These are phyloP conservation scores for Yponomeuta evonymella DNA, from an alignment of 2,888 invertebrate species.

Conservation along the genomic window DNA sequence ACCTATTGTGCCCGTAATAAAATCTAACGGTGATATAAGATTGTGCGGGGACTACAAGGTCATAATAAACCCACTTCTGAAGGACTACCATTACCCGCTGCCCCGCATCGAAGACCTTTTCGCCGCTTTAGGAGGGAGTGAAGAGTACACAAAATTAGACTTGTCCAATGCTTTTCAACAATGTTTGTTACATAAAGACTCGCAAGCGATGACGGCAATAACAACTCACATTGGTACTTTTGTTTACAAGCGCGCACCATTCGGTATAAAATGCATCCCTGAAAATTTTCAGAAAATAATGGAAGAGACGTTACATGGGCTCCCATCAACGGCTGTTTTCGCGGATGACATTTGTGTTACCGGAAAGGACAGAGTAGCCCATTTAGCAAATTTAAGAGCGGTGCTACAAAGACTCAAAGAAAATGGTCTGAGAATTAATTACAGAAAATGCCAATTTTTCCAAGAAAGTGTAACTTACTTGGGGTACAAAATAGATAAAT, in stretches of 20 bases:
- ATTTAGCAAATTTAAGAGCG: slow-evolving; percentile 24
- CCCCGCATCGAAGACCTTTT: no score
- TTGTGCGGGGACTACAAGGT: slow-evolving; percentile 30
- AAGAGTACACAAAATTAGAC: slow-evolving; percentile 27
- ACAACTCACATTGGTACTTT: slow-evolving; percentile 27
- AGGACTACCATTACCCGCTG: no score
- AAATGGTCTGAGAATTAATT: slow-evolving; percentile 22
- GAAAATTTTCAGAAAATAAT: slow-evolving; percentile 32
- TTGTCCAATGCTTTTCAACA: slow-evolving; percentile 27
- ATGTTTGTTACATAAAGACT: slow-evolving; percentile 21
- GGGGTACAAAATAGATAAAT: background rate
- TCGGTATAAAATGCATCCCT: slow-evolving; percentile 21
- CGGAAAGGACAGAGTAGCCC: slow-evolving; percentile 18
- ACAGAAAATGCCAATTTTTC: slow-evolving; percentile 26
- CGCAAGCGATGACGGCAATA: slow-evolving; percentile 27
- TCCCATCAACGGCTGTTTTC: slow-evolving; percentile 25
- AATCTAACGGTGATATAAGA: slow-evolving; percentile 4
- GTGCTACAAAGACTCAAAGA: slow-evolving; percentile 12
- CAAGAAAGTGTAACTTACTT: slow-evolving; percentile 24
- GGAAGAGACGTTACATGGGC: slow-evolving; percentile 26
- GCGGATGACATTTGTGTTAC: slow-evolving; percentile 28
- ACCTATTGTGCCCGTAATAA: slow-evolving; percentile 4
- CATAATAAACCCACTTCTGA: slow-evolving; percentile 19
- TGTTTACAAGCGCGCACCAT: slow-evolving; percentile 18
- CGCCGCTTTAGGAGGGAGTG: slow-evolving; percentile 22